Evolutionary conservation across 2,113 vertebrate species (phyloP).

Genomic region (Sinocyclocheilus maitianheensis): DNA sequence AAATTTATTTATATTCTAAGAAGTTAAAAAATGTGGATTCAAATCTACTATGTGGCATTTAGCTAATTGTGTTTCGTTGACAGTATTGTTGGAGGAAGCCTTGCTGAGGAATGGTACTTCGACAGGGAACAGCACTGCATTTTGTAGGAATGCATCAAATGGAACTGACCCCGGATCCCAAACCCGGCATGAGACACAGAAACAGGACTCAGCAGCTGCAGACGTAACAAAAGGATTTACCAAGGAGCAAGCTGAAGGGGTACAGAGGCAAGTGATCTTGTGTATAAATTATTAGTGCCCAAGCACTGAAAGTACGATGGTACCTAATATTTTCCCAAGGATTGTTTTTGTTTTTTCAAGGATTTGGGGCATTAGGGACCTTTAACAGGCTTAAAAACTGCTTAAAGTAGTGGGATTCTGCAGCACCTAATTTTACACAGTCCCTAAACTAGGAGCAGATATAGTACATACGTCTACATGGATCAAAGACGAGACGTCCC

Average conservation of each 20-base stretch:
- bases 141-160: conserved; percentile 77
- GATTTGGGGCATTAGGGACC: background rate
- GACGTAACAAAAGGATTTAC: conserved; percentile 85
- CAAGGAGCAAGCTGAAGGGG: conserved; percentile 91
- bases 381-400: background rate
- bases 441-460: too few species aligned
- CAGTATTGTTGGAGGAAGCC: conserved; percentile 89
- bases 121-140: conserved; percentile 77
- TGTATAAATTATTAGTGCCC: background rate
- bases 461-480: too few species aligned
- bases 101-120: conserved; percentile 88
- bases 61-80: background rate
- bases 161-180: conserved; percentile 67
- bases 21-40: too few species aligned
- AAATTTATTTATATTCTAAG: too few species aligned
- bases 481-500: too few species aligned
- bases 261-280: conserved; percentile 80
- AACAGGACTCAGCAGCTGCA: conserved; percentile 61
- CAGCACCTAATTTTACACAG: too few species aligned
- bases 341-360: background rate
- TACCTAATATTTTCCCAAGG: background rate
- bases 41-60: background rate
- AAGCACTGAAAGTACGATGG: background rate
- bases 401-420: too few species aligned
- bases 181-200: conserved; percentile 69